These are phyloP conservation scores for Nephrotoma guestfalica DNA, from an alignment of 2,888 invertebrate genomes.

Conservation along the genomic window DNA sequence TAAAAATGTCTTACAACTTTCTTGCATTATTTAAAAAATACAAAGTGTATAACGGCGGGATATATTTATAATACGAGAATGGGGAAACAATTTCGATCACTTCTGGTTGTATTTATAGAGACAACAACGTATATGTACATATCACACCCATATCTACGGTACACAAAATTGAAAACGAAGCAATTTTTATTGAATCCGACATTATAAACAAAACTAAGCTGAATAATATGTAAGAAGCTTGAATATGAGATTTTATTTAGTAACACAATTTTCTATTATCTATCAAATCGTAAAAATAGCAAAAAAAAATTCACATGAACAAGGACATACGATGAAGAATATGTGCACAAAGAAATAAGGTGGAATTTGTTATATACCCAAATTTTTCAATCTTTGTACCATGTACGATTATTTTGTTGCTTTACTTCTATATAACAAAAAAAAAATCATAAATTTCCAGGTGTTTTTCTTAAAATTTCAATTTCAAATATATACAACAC, in stretches of 20 bases:
- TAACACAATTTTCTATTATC: background rate
- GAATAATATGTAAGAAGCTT: background rate
- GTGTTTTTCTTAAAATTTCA: background rate
- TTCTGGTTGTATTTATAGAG: background rate
- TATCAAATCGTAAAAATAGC: background rate
- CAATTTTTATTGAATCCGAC: background rate
- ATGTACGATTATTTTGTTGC: background rate
- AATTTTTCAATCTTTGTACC: background rate
- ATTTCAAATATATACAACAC: background rate
- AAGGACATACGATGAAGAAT: background rate
- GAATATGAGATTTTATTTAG: background rate
- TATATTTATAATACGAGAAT: background rate
- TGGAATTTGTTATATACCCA: background rate
- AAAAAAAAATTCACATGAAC: background rate
- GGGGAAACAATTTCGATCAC: background rate
- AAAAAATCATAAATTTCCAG: background rate
- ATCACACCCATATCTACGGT: background rate
- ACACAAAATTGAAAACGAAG: background rate
- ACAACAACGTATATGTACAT: background rate
- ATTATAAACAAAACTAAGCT: background rate
- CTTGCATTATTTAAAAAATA: background rate
- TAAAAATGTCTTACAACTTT: background rate
- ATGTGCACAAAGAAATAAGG: background rate
- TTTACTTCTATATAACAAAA: background rate
- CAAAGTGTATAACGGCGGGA: background rate